Evolutionary conservation across 2,797 vertebrate species (phyloP), one percentile per base, ranked within the genome.

Genomic region (Prunella strophiata): DNA sequence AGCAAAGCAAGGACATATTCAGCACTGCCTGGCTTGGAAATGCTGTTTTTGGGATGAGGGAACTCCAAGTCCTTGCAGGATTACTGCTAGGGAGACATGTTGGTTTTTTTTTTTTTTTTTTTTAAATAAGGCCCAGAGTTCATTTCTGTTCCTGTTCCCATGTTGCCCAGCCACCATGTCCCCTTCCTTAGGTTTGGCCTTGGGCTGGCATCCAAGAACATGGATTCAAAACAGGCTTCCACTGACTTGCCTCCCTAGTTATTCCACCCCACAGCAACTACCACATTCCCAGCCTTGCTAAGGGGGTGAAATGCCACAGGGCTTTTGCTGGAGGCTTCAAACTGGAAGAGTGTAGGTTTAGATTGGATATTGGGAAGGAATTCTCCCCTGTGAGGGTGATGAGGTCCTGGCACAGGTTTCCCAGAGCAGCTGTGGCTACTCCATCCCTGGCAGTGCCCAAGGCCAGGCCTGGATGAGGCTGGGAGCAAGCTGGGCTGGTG

Each of bases 391-490:
- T 11, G 40, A 66, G 66, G 21, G 5, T 59, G 38, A 0, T 0
- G 26, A 66, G 30, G 16, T 22, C 11, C 34, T 36, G 67, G 59
- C 18, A 48, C 30, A 66, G 22, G 13, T 1, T 72, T 1, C 2
- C 23, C 52, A 59, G 59, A 27, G 52, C 0, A 40, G 11, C 45
- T 65, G 25, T 65, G 38, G 73, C 26, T 59, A 18, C 2, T 4
- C 9, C 21, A 36, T 36, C 16, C 16, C 26, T 72, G 47, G 13
- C 0, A 54, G 22, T 17, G 13, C 29, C 0, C 66, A 0, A 58
- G 40, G 26, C 22, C 52, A 29, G 47, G 16, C 0, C 0, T 54
- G 34, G 26, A 66, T 14, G 16, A 9, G 25, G 4, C 15, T 65
- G 2, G 2, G 72, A 65, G 40, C 30, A 72, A 2, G 0, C 22